phyloP scores from a whole-genome alignment of 1,140 invertebrate species.

The Sarcophaga peregrina region DNA sequence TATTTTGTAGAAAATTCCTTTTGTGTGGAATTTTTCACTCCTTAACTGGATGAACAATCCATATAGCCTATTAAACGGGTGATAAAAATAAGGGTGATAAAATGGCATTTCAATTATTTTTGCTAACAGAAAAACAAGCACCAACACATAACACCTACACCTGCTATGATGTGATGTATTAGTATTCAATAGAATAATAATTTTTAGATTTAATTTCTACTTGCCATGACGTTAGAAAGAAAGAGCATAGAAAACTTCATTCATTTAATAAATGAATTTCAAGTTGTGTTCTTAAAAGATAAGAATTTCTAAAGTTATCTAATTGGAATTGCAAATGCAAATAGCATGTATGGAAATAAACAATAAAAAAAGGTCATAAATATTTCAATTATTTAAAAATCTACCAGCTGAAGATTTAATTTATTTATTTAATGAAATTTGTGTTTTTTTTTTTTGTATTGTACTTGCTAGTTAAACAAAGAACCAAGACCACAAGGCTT shows the following conservation, averaged over 20 bases:
- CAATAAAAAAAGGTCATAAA: neutral
- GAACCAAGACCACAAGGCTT: neutral
- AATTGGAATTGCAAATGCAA: too few species aligned
- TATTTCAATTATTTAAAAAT: constrained; percentile 12
- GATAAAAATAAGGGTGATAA: neutral
- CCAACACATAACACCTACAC: neutral
- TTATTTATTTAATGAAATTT: neutral
- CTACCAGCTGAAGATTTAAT: neutral
- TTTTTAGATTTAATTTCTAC: neutral
- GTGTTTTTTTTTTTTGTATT: neutral
- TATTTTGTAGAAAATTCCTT: neutral
- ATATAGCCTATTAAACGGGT: neutral
- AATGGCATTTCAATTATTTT: neutral
- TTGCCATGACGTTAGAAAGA: neutral
- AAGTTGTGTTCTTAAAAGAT: neutral
- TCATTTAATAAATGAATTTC: neutral
- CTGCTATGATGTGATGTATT: neutral
- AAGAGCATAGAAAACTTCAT: neutral
- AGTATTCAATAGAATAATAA: neutral
- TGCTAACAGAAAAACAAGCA: neutral
- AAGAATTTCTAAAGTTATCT: neutral
- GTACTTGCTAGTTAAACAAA: too few species aligned
- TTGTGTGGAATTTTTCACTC: neutral
- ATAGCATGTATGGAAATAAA: too few species aligned
- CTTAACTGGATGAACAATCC: neutral